phyloP scores from a whole-genome alignment of 2,113 vertebrate genomes.

The Pampusana beccarii region DNA sequence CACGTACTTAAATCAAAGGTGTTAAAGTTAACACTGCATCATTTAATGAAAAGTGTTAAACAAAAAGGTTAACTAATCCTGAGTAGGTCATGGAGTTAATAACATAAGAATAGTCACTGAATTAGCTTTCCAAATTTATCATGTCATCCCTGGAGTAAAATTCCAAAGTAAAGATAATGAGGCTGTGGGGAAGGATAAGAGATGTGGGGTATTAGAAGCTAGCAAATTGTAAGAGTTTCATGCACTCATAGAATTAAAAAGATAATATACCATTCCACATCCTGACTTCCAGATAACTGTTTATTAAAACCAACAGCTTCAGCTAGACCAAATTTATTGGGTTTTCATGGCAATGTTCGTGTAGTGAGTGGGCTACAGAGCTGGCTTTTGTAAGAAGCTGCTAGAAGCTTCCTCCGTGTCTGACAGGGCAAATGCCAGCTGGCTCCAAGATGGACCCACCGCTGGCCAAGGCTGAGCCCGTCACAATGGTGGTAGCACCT shows the following conservation, averaged over 20 bases:
- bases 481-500: no score
- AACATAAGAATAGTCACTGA: constrained; percentile 37
- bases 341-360: neutral
- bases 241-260: neutral
- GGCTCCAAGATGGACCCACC: neutral
- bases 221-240: neutral
- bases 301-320: neutral
- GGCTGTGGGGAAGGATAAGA: neutral
- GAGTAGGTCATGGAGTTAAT: constrained; percentile 47
- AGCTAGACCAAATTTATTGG: neutral
- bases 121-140: constrained; percentile 55
- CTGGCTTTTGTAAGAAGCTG: no score
- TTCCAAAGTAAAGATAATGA: constrained; percentile 46
- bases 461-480: no score
- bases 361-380: neutral
- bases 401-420: neutral
- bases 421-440: neutral
- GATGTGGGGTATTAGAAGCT: neutral
- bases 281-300: neutral
- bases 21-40: neutral
- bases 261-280: neutral
- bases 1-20: constrained; percentile 24
- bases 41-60: constrained; percentile 40
- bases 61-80: constrained; percentile 42
- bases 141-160: constrained; percentile 28